Conservation (phyloP, 2,888 invertebrate genomes). For the Andrena bucephala region DNA sequence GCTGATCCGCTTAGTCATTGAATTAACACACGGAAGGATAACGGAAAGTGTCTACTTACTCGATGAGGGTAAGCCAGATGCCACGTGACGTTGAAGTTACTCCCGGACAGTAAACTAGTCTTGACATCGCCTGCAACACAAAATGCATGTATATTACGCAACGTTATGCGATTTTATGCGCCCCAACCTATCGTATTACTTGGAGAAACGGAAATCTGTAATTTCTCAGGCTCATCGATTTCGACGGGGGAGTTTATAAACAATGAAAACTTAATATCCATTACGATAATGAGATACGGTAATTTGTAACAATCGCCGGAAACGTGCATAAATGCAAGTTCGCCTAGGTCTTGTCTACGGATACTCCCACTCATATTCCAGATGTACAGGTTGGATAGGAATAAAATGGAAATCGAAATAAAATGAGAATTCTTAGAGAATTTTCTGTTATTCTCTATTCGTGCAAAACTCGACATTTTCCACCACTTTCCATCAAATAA, state of each 20-base stretch:
- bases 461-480: neutral
- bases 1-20: neutral
- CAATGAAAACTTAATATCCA: slow-evolving; percentile 53
- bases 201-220: slow-evolving; percentile 37
- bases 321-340: slow-evolving; percentile 39
- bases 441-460: neutral
- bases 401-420: neutral
- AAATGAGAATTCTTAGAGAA: too few species aligned
- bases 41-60: slow-evolving; percentile 86
- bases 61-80: slow-evolving; percentile 96
- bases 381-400: neutral
- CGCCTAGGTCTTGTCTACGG: neutral
- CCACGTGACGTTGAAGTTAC: slow-evolving; percentile 96
- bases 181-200: slow-evolving; percentile 4
- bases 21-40: neutral
- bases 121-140: slow-evolving; percentile 89
- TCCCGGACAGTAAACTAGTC: slow-evolving; percentile 93
- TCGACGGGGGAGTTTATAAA: neutral
- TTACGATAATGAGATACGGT: slow-evolving; percentile 34
- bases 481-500: neutral
- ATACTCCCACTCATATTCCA: neutral
- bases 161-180: slow-evolving; percentile 28
- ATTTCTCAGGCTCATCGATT: slow-evolving; percentile 48
- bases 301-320: slow-evolving; percentile 39
- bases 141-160: slow-evolving; percentile 57